phyloP scores from a whole-genome alignment of 2,113 vertebrate species.

The Thymallus thymallus region DNA sequence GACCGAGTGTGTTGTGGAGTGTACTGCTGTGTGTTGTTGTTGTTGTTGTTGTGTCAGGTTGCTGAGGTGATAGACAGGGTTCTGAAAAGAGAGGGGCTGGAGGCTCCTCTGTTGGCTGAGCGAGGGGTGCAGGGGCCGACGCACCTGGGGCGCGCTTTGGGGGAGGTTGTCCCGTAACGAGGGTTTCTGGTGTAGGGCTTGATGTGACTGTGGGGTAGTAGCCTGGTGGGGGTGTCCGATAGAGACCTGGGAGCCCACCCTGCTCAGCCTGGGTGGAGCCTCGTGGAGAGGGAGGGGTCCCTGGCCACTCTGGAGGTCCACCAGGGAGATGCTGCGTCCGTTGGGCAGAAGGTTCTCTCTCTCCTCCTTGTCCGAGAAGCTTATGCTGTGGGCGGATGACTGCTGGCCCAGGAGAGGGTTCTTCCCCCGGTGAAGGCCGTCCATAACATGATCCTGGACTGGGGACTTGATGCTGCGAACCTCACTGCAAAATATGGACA shows the following conservation, averaged over 20 bases:
- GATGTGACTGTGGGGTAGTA: conserved; percentile 45
- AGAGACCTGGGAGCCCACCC: conserved; percentile 84
- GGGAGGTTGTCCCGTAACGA: conserved; percentile 79
- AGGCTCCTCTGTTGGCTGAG: conserved; percentile 85
- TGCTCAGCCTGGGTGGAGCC: conserved; percentile 74
- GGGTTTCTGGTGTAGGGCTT: conserved; percentile 65
- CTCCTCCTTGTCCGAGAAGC: conserved; percentile 83
- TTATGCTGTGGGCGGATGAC: conserved; percentile 79
- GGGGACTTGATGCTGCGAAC: conserved; percentile 80
- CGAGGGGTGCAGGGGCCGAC: conserved; percentile 82
- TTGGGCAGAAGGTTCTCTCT: conserved; percentile 77
- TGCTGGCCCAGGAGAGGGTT: conserved; percentile 80
- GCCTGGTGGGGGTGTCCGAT: conserved; percentile 53
- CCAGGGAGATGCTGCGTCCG: conserved; percentile 89
- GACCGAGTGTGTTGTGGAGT: conserved; percentile 31
- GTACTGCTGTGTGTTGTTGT: neutral
- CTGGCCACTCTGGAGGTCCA: conserved; percentile 80
- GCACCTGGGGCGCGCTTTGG: conserved; percentile 89
- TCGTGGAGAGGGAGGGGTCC: conserved; percentile 70
- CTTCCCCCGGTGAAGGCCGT: conserved; percentile 75
- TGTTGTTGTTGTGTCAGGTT: conserved; percentile 65
- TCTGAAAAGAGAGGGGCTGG: conserved; percentile 92
- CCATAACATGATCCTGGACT: conserved; percentile 70
- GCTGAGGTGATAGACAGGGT: conserved; percentile 93
- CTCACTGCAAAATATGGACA: conserved; percentile 71